Evolutionary conservation across 1,140 invertebrate species (phyloP), one percentile per base, ranked within the genome.

Genomic region (Drosophila micromelanica): DNA sequence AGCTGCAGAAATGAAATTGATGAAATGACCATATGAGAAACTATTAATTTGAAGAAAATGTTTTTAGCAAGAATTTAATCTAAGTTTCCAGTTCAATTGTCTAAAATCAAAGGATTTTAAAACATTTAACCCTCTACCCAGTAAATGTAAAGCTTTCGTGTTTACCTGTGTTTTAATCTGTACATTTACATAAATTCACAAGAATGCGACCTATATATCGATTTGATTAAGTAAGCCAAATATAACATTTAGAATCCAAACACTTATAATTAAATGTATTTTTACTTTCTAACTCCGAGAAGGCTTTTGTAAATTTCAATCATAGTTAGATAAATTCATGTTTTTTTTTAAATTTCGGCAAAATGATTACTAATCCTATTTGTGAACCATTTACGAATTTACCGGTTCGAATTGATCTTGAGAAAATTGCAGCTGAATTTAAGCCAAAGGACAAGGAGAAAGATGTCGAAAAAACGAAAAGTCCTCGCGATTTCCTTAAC

Each of bases 201-300:
- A 42, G 9, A n/a, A 64, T 37, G 57, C 46, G 37, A 52, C 37
- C 37, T 51, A 52, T 84, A 51, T 85, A 85, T 68, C 67, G 35
- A 67, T 87, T 80, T 87, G 80, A 78, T 73, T 81, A 64, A 68
- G 70, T 78, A 86, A 86, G 84, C 82, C 84, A 86, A 87, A 86
- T 86, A 86, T 86, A 86, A 48, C 65, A 68, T 68, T 70, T 86
- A 87, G 84, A 54, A 80, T 85, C 59, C 35, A 9, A 52, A 17
- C 27, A 42, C 42, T 20, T 57, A 12, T 30, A 74, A 20, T 20
- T 20, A 11, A 43, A 8, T 52, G 8, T 27, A 30, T 27, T 38
- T 52, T 38, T 27, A 51, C n/a, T 51, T 2, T 42, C 23, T 20
- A 3, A 23, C 35, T 11, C 5, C 9, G 40, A 32, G 9, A 43